A percentile compares a stretch with the other conserved stretches of the same genome.
These are phyloP conservation scores for Microtus pennsylvanicus DNA, from an alignment of 2,113 vertebrate species.

Conservation along the genomic window DNA sequence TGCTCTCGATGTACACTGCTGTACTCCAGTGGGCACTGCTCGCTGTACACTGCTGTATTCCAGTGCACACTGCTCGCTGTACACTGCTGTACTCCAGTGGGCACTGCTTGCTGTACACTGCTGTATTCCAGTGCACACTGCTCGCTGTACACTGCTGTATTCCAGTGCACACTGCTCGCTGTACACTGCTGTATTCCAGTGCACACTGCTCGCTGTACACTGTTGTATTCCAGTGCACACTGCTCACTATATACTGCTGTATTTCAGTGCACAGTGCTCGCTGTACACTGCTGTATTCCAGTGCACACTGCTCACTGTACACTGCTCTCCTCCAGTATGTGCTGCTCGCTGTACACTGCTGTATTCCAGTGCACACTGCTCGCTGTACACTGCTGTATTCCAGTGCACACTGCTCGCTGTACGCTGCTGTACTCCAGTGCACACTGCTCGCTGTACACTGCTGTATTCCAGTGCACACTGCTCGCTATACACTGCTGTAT, in stretches of 20 bases:
- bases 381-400: neutral
- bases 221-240: neutral
- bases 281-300: neutral
- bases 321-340: neutral
- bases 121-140: too few relatives aligned
- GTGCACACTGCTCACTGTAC: neutral
- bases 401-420: neutral
- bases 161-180: too few relatives aligned
- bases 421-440: too few relatives aligned
- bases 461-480: neutral
- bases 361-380: neutral
- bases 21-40: too few relatives aligned
- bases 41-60: too few relatives aligned
- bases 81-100: too few relatives aligned
- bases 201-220: too few relatives aligned
- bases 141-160: too few relatives aligned
- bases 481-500: neutral
- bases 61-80: too few relatives aligned
- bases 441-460: neutral
- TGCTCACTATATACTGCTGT: neutral
- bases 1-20: accelerated
- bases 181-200: too few relatives aligned
- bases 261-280: neutral
- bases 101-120: too few relatives aligned
- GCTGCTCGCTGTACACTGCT: too few relatives aligned